Base-by-base conservation (phyloP, 2,113 vertebrate species). In the Sminthopsis crassicaudata region DNA sequence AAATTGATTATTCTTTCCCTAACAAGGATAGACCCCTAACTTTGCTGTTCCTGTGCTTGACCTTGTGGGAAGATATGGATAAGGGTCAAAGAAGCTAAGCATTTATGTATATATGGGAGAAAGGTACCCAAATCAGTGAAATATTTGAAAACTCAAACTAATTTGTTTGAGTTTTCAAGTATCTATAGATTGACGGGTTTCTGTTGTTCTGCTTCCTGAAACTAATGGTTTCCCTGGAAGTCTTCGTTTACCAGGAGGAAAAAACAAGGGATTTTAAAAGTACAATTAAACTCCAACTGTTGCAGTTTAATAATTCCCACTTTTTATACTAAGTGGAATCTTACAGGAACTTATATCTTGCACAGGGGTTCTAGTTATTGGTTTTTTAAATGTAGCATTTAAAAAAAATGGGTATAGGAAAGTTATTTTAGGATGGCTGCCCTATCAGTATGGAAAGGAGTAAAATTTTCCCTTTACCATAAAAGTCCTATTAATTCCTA, bases 361-460 rank as follows among this genome's bases (percentile, higher is more conserved):
- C 42, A 42, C 16, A 84, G 67, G 19, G 67, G 8, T 84, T 84
- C 36, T 84, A 42, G 7, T 84, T 2, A n/a, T 36, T 19, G 53
- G 11, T 53, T n/a, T 84, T 36, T 36, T 8, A 42, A 67, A 67
- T 57, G n/a, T 84, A 84, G 36, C 30, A n/a, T 84, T 67, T 42
- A 8, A n/a, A n/a, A 76, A 76, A 84, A 42, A 84, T 84, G 36
- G n/a, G n/a, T 84, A 42, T 22, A 84, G 36, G 16, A 23, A 42
- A 42, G 8, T 42, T 19, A 23, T 19, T 23, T 6, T 8, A 42
- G n/a, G 19, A 84, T 84, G 7, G 67, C 1, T 51, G 9, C 50
- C 50, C 90, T 94, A 76, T 76, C 90, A 97, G 95, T 96, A 96
- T 95, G 55, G 90, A 96, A 96, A 93, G 92, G 93, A n/a, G 95